Base-by-base conservation (phyloP, 2,888 invertebrate genomes). In the Drosophila prostipennis region DNA sequence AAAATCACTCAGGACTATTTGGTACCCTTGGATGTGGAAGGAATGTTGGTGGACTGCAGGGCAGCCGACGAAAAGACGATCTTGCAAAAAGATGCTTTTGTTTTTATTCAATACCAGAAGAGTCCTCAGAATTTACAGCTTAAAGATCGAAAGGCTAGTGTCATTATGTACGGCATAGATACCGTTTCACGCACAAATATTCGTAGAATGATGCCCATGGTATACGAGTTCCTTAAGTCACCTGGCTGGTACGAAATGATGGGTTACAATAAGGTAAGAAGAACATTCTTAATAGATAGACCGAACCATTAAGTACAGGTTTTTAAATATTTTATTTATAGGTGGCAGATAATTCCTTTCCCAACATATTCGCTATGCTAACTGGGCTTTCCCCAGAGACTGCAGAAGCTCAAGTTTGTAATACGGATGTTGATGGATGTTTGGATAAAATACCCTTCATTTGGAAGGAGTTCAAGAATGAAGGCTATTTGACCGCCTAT, bases 311-410 rank as follows among this genome's bases (percentile, higher is more conserved):
- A 19, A 19, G 1, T 19, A 19, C 19, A 19, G 19, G 3, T 19
- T 19, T 19, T 19, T 19, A 19, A 3, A 0, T 3, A n/a, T 14
- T 5, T 11, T 2, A 10, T 55, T 43, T 14, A 29, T 85, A 96
- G 93, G 93, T 96, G 64, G 96, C 94, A 0, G 97, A 97, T 81
- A 97, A 98, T 83, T 97, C 97, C 0, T 96, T 96, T 89, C 96
- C 97, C 0, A 98, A 98, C 91, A 91, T 98, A 57, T 95, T 97
- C 93, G 96, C 97, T 0, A 93, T 96, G 54, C 92, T 96, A 3
- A 95, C 95, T 0, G 97, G 97, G 0, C 92, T 94, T 72, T 93
- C 91, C 46, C 89, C 91, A 14, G 79, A 89, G 2, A 75, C 92
- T 23, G 91, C 94, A n/a, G 92, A 93, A 58, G 77, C 88, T 4